Conservation (phyloP, 2,113 vertebrate species). For the Herpetotheres cachinnans region DNA sequence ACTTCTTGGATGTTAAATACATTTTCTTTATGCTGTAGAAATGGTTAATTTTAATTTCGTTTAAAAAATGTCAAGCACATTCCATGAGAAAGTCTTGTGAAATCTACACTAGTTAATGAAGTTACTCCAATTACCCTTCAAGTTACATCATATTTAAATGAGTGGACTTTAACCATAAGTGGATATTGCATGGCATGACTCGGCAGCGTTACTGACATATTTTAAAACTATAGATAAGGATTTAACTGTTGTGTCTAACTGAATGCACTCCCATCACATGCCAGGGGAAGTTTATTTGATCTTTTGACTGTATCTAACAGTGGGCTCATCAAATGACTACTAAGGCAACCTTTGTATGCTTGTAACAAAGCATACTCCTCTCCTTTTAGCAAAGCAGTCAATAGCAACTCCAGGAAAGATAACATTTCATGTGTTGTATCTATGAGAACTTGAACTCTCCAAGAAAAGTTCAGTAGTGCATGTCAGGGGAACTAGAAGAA, state of each 20-base stretch:
- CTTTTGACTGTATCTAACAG: background rate
- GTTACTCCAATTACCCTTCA: background rate
- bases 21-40: background rate
- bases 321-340: background rate
- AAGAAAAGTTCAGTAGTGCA: background rate
- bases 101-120: background rate
- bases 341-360: background rate
- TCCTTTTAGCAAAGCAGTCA: background rate
- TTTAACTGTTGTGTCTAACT: background rate
- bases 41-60: background rate
- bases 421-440: background rate
- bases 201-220: background rate
- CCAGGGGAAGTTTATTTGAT: background rate
- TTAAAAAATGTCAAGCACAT: background rate
- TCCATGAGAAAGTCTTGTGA: background rate
- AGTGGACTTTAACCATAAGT: background rate
- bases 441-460: background rate
- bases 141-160: background rate
- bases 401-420: background rate
- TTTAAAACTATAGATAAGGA: background rate
- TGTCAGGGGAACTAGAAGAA: background rate
- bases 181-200: background rate
- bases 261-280: background rate
- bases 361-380: background rate
- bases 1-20: background rate